These are phyloP conservation scores for Plectropomus leopardus DNA, from an alignment of 2,113 vertebrate species.

Conservation along the genomic window DNA sequence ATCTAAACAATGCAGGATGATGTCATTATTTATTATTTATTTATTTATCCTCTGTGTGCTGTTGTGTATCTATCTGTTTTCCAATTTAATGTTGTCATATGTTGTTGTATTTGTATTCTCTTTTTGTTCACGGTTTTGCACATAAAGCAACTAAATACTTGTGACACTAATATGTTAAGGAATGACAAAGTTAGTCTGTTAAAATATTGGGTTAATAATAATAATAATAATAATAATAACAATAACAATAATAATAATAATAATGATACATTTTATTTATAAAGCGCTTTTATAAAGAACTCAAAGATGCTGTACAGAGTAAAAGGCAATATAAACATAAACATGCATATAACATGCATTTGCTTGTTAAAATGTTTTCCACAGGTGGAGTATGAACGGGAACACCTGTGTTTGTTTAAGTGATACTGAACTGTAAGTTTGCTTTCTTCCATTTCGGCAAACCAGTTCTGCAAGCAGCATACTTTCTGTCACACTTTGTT, in stretches of 20 bases:
- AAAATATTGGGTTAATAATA: not conserved
- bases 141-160: not conserved
- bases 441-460: slow-evolving; percentile 44
- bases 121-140: not conserved
- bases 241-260: too few species aligned
- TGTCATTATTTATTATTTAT: too few species aligned
- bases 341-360: not conserved
- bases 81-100: not conserved
- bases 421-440: slow-evolving; percentile 21
- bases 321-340: too few species aligned
- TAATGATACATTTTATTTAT: too few species aligned
- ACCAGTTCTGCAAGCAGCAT: slow-evolving; percentile 68
- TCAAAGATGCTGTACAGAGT: too few species aligned
- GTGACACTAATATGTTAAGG: not conserved
- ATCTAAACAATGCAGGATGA: slow-evolving; percentile 65
- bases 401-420: slow-evolving; percentile 67
- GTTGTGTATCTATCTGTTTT: not conserved
- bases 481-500: slow-evolving; percentile 43
- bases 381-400: not conserved
- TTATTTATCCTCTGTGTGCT: not conserved
- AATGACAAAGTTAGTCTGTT: not conserved
- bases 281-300: too few species aligned
- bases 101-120: not conserved
- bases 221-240: too few species aligned
- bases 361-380: slow-evolving; percentile 6